A percentile compares a stretch with the other conserved stretches of the same genome.
phyloP scores from a whole-genome alignment of 2,113 vertebrate genomes.

The Pterocles burchelli region DNA sequence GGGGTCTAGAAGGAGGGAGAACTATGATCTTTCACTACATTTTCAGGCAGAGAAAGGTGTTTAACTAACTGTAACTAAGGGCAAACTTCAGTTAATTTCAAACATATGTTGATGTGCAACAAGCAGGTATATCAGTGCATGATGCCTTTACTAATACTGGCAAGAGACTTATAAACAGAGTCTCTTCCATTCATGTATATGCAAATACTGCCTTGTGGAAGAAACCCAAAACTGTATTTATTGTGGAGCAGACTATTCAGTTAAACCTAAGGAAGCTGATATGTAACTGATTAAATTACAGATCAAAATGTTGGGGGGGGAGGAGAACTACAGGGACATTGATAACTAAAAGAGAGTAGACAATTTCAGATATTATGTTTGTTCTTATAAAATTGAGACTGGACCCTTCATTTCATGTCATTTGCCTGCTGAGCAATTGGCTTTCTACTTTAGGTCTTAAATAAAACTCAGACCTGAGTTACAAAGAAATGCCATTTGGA shows the following conservation, averaged over 20 bases:
- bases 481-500: neutral
- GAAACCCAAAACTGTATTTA: neutral
- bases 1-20: neutral
- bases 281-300: neutral
- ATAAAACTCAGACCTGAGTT: neutral
- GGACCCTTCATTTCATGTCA: neutral
- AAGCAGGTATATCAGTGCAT: neutral
- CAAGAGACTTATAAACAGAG: neutral
- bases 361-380: neutral
- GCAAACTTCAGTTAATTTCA: neutral
- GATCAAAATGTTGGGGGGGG: neutral
- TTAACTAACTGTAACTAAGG: neutral
- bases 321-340: neutral
- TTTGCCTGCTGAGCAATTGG: neutral
- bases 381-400: neutral
- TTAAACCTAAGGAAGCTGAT: neutral
- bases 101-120: neutral
- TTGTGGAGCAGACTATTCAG: neutral
- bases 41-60: neutral
- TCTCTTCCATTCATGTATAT: fast-evolving
- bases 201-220: neutral
- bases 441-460: neutral
- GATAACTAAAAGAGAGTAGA: neutral
- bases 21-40: neutral
- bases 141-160: neutral